Base-by-base conservation (phyloP, 2,113 vertebrate species). In the Microcebus ravelobensis region DNA sequence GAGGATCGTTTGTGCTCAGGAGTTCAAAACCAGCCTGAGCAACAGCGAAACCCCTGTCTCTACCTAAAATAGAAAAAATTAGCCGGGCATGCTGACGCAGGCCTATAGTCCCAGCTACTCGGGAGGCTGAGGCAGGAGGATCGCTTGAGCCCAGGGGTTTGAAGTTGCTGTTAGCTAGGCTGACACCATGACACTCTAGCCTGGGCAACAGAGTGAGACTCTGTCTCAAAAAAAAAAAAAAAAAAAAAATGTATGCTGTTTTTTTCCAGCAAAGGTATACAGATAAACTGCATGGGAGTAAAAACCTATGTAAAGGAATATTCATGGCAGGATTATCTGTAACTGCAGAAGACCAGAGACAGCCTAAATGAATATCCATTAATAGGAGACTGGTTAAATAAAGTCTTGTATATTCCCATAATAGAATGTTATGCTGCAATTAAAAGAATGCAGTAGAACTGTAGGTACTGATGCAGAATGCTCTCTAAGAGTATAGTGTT, bases 341-440 rank as follows among this genome's bases (percentile, higher is more conserved):
- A 93, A 55, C 63, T 94, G 14, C 52, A 81, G 94, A 96, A 42
- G 65, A 88, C n/a, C 55, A 61, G 23, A 92, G 95, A 45, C 65
- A 91, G 81, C 57, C 80, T 73, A 65, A 87, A 86, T 59, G 70
- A 73, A 57, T 42, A 82, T 45, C 93, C 39, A 76, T 81, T 87
- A 65, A 80, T 36, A 77, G 45, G 59, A 96, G 7, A 84, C 70
- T 76, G n/a, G 45, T 88, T 92, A 91, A 90, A 91, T 23, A 67
- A 84, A 86, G 45, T 74, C 29, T 15, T 52, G 68, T n/a, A 80
- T 29, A 21, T 65, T 14, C 29, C 82, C 91, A 71, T 68, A 76
- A 91, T 67, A 90, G 36, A 94, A 71, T 61, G 55, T 25, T 91
- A 91, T 15, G 42, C 39, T 71, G 81, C 34, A 52, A 15, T 71